phyloP scores from a whole-genome alignment of 2,888 invertebrate genomes.

The Oegoconia quadripuncta region DNA sequence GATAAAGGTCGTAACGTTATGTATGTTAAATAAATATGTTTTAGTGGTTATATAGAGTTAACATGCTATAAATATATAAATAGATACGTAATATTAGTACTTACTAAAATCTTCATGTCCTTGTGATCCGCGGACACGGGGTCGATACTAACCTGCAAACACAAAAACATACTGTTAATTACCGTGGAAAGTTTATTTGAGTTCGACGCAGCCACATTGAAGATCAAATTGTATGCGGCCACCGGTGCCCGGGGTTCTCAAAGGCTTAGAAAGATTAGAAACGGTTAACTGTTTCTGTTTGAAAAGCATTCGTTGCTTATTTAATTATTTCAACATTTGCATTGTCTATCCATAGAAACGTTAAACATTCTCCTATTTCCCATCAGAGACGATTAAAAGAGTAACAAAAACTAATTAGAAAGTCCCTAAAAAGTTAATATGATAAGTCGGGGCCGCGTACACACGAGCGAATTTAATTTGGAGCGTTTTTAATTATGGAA shows the following conservation, averaged over 20 bases:
- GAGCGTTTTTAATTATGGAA: constrained; percentile 77
- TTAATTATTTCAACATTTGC: background rate
- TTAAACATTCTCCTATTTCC: constrained; percentile 3
- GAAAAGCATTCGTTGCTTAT: background rate
- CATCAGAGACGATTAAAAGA: constrained; percentile 32
- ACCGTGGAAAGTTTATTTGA: background rate
- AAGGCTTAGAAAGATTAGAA: no score
- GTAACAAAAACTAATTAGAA: constrained; percentile 70
- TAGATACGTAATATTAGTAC: constrained; percentile 43
- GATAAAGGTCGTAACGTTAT: no score
- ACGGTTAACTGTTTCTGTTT: no score
- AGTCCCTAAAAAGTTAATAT: constrained; percentile 75
- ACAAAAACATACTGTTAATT: constrained; percentile 13
- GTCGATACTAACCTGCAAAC: constrained; percentile 75
- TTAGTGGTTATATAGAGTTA: no score
- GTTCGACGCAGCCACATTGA: no score
- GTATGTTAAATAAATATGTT: no score
- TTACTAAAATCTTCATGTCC: constrained; percentile 79
- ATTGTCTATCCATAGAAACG: background rate
- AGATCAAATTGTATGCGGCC: no score
- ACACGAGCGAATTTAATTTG: constrained; percentile 78
- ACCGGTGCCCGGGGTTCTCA: no score
- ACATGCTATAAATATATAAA: constrained; percentile 1
- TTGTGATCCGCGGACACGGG: constrained; percentile 71
- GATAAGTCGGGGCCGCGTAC: constrained; percentile 66